Evolutionary conservation across 2,113 vertebrate species (phyloP), one percentile per base, ranked within the genome.

Genomic region (Engraulis encrasicolus): DNA sequence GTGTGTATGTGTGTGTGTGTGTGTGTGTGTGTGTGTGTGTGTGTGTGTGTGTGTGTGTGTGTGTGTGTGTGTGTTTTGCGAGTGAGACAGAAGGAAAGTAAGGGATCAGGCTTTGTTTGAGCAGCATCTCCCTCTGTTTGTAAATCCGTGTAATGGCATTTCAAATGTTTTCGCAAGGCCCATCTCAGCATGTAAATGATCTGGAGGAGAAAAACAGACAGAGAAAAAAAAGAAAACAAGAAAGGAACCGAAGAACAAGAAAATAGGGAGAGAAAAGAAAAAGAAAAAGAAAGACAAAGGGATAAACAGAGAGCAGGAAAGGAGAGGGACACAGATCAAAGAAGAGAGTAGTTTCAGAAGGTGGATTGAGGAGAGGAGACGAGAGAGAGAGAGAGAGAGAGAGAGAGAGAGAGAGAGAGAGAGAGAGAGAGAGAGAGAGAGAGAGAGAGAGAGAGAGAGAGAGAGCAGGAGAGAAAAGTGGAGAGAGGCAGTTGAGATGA

Each of bases 141-240:
- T 89, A 81, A 89, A 89, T 89, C 85, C 90, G 50, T 66, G 52
- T 92, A 93, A 92, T 90, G 87, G 91, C 91, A 92, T 91, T 92
- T 93, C 91, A 90, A 90, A 91, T 92, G 90, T 93, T 94, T 93
- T 91, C 91, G 92, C 90, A 90, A 85, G 90, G 89, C 88, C 89
- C 85, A 90, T 91, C 91, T 92, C 91, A 92, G 88, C 92, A 92
- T 93, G 92, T 89, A 94, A 94, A 92, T 89, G 89, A 90, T 79
- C 78, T 82, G 2, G 27, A 81, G 84, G 86, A 83, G 84, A 83
- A 85, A 83, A 86, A 71, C 88, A 88, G 86, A 86, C 80, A 85
- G 74, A 74, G 66, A 83, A 50, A 52, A 50, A 79, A 80, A 66
- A 31, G 66, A 37, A 37, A 54, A 79, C 19, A 84, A 81, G 82